Evolutionary conservation across 2,113 vertebrate species (phyloP).

Genomic region (Paramormyrops kingsleyae): DNA sequence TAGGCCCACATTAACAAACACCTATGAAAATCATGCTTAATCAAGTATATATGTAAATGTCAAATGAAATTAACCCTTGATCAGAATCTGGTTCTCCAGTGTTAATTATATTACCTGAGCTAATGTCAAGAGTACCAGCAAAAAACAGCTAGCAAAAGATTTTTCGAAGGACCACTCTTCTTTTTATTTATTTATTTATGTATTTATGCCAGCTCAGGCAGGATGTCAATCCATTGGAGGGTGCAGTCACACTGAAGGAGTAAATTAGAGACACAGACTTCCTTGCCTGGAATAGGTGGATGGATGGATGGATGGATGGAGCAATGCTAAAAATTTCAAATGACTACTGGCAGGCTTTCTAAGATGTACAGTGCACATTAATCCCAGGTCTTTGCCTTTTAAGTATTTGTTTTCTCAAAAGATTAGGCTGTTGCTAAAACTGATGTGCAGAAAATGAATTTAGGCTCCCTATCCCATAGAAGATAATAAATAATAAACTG

Average conservation of each 20-base stretch:
- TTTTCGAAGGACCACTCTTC: neutral
- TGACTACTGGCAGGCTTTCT: neutral
- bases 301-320: neutral
- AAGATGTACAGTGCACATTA: neutral
- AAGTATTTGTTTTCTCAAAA: neutral
- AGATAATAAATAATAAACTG: conserved; percentile 28
- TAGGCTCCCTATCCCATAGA: conserved; percentile 26
- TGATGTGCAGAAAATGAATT: conserved; percentile 26
- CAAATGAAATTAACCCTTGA: conserved; percentile 39
- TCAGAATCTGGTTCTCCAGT: conserved; percentile 39
- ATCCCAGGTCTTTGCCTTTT: neutral
- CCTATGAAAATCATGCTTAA: conserved; percentile 36
- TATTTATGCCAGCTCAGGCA: neutral
- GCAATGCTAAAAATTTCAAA: neutral
- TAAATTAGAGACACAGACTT: neutral
- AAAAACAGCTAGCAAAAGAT: conserved; percentile 2
- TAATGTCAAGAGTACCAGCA: conserved; percentile 51
- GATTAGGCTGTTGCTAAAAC: neutral
- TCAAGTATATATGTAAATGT: conserved; percentile 47
- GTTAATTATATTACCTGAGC: conserved; percentile 50
- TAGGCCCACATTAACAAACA: conserved; percentile 34
- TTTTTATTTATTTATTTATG: neutral
- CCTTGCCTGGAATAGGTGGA: neutral
- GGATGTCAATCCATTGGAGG: neutral
- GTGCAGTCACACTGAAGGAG: neutral